phyloP scores from a whole-genome alignment of 1,140 invertebrate species.

The Cataglyphis hispanica region DNA sequence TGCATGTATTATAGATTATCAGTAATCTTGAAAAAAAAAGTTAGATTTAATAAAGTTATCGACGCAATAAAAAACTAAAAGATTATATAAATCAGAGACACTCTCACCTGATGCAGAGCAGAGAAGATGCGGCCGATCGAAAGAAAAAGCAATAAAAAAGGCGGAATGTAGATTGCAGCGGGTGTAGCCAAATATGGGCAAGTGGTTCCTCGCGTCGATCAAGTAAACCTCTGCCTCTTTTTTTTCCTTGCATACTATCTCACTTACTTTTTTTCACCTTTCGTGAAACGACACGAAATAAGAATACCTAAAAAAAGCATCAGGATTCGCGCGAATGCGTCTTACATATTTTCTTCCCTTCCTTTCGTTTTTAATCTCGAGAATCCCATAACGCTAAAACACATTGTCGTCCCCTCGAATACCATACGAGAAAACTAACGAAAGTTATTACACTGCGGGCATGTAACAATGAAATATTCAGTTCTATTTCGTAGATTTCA shows the following conservation, averaged over 20 bases:
- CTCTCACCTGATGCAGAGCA: background rate
- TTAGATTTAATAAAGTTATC: background rate
- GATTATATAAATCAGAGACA: background rate
- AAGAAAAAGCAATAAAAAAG: conserved; percentile 47
- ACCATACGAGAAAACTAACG: background rate
- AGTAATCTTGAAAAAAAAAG: background rate
- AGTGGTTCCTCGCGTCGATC: conserved; percentile 74
- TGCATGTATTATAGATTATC: background rate
- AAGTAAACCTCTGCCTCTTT: conserved; percentile 66
- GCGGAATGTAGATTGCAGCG: conserved; percentile 72
- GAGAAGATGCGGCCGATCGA: conserved; percentile 40
- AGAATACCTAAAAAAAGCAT: background rate
- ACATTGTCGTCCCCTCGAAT: background rate
- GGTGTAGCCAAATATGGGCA: conserved; percentile 79
- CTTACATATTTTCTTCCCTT: background rate
- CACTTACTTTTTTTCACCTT: conserved; percentile 57
- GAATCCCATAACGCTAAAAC: conserved; percentile 39
- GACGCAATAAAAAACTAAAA: background rate
- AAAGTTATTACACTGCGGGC: background rate
- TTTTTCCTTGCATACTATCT: conserved; percentile 27
- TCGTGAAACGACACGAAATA: background rate
- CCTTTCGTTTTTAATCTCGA: conserved; percentile 15
- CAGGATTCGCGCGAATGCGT: background rate
- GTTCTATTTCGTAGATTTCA: conserved; percentile 16
- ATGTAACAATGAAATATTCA: conserved; percentile 28